phyloP scores from a whole-genome alignment of 2,113 vertebrate species.

The Loxodonta africana region DNA sequence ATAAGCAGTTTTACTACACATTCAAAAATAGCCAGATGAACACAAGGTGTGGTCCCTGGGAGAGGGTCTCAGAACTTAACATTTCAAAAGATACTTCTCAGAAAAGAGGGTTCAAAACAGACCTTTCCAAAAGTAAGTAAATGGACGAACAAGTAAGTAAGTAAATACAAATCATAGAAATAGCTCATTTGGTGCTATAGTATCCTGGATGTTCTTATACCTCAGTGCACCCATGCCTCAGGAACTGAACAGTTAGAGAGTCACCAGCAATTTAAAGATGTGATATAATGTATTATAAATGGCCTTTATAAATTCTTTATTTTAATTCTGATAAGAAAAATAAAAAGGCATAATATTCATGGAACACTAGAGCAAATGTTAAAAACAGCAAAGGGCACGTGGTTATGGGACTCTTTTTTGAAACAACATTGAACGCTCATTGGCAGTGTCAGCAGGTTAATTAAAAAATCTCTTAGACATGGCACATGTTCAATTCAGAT shows the following conservation, averaged over 20 bases:
- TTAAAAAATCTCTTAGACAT: conserved; percentile 74
- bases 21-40: not conserved
- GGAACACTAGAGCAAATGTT: not conserved
- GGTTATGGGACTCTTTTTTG: not conserved
- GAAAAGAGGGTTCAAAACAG: not conserved
- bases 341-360: not conserved
- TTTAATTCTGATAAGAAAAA: conserved; percentile 38
- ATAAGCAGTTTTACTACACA: not conserved
- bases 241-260: not conserved
- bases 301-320: not conserved
- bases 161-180: not conserved
- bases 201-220: not conserved
- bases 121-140: not conserved
- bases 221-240: not conserved
- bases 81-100: not conserved
- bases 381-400: not conserved
- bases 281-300: conserved; percentile 48
- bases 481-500: conserved; percentile 50
- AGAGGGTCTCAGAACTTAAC: not conserved
- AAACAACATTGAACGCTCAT: conserved; percentile 67
- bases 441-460: conserved; percentile 72
- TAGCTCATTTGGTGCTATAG: not conserved
- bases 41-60: not conserved
- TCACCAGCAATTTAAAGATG: not conserved
- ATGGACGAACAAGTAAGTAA: not conserved